Conservation (phyloP, 2,888 invertebrate genomes). For the Heliothis peltigera region DNA sequence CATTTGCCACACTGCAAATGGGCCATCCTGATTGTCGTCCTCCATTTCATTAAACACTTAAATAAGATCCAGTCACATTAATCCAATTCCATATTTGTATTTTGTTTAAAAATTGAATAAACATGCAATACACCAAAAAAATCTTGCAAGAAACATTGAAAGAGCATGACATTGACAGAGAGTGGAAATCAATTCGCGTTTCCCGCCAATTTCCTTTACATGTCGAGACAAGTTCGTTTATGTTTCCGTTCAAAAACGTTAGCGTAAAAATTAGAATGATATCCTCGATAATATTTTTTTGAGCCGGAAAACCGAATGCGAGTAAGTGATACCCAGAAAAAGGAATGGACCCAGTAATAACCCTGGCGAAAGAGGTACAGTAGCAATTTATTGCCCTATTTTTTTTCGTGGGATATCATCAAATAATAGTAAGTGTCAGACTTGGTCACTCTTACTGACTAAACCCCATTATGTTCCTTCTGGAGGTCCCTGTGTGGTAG, state of each 20-base stretch:
- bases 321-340: too few relatives aligned
- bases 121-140: background rate
- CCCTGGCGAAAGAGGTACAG: too few relatives aligned
- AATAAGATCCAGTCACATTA: background rate
- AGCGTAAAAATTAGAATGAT: background rate
- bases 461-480: too few relatives aligned
- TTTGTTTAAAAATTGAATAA: background rate
- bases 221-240: background rate
- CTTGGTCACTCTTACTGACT: too few relatives aligned
- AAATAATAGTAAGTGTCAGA: too few relatives aligned
- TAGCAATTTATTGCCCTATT: too few relatives aligned
- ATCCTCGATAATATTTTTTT: background rate
- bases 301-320: too few relatives aligned
- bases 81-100: background rate
- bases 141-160: background rate
- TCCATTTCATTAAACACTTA: conserved; percentile 70
- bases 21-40: conserved; percentile 83
- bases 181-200: conserved; percentile 18
- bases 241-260: background rate
- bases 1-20: conserved; percentile 91
- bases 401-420: too few relatives aligned
- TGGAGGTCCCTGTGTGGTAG: too few relatives aligned
- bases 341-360: too few relatives aligned
- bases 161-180: conserved; percentile 3
- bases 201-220: conserved; percentile 39